Evolutionary conservation across 2,797 vertebrate genomes (phyloP).

Genomic region (Gadopsis marmoratus): DNA sequence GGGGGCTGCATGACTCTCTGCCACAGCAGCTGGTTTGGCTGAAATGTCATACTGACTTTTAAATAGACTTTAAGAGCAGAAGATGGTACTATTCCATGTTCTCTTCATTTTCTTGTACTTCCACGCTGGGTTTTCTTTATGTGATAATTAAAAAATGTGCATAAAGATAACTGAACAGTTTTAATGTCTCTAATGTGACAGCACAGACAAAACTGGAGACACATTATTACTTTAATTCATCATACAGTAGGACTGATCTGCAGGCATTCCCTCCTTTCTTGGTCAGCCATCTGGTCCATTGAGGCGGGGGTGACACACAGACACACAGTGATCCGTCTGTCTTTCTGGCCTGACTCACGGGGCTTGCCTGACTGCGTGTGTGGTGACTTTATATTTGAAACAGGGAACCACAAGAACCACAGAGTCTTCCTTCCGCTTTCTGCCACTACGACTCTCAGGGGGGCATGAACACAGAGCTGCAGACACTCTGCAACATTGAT

Average conservation of each 20-base stretch:
- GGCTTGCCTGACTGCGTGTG: constrained; percentile 6
- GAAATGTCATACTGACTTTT: not conserved
- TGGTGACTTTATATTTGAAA: constrained; percentile 57
- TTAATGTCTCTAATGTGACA: not conserved
- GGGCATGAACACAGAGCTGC: not conserved
- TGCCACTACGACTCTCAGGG: constrained; percentile 6
- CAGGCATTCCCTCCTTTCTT: constrained; percentile 18
- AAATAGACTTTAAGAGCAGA: not conserved
- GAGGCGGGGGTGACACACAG: constrained; percentile 23
- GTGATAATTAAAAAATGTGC: too few species aligned
- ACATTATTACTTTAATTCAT: not conserved
- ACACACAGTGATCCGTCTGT: constrained; percentile 18
- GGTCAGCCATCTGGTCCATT: constrained; percentile 35
- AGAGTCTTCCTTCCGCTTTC: constrained; percentile 66
- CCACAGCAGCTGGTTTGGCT: constrained; percentile 3
- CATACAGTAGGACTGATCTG: not conserved
- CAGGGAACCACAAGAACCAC: constrained; percentile 68
- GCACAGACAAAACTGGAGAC: not conserved
- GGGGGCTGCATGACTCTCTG: not conserved
- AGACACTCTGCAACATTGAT: not conserved
- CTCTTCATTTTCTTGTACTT: too few species aligned
- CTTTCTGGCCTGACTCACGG: constrained; percentile 20
- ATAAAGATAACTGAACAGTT: not conserved
- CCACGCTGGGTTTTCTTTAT: too few species aligned
- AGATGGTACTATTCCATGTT: too few species aligned